Evolutionary conservation across 2,113 vertebrate species (phyloP).

Genomic region (Cochlearius cochlearius): DNA sequence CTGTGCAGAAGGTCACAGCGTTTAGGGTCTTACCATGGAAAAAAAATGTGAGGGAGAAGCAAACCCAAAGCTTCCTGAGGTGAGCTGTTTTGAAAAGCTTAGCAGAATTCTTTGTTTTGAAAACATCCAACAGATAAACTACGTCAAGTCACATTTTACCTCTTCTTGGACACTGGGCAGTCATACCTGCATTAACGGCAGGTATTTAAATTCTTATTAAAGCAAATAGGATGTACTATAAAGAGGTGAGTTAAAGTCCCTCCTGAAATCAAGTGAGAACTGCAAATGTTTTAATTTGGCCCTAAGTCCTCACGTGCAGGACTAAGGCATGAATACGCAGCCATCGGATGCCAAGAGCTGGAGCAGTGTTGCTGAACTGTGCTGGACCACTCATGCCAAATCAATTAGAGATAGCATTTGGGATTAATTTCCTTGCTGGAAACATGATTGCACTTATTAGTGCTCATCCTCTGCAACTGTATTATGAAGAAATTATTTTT

Average conservation of each 20-base stretch:
- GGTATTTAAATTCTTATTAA: background rate
- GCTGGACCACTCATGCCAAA: background rate
- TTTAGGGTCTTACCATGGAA: background rate
- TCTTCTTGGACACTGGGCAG: background rate
- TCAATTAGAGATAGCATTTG: background rate
- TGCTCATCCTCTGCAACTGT: background rate
- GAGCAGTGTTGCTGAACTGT: background rate
- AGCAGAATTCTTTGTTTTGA: background rate
- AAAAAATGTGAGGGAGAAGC: background rate
- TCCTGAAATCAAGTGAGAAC: background rate
- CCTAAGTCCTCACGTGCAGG: background rate
- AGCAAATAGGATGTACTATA: background rate
- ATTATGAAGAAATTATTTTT: background rate
- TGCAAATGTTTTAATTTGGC: background rate
- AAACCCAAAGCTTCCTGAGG: background rate
- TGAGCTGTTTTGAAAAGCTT: background rate
- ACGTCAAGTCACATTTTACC: background rate
- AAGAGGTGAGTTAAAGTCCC: background rate
- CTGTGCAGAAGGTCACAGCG: background rate
- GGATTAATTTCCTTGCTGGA: background rate
- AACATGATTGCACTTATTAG: background rate
- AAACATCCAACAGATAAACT: background rate
- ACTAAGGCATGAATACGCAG: fast-evolving
- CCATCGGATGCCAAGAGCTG: background rate
- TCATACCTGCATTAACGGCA: background rate